These are phyloP conservation scores for Clostera curtula DNA, from an alignment of 2,888 invertebrate genomes.

Conservation along the genomic window DNA sequence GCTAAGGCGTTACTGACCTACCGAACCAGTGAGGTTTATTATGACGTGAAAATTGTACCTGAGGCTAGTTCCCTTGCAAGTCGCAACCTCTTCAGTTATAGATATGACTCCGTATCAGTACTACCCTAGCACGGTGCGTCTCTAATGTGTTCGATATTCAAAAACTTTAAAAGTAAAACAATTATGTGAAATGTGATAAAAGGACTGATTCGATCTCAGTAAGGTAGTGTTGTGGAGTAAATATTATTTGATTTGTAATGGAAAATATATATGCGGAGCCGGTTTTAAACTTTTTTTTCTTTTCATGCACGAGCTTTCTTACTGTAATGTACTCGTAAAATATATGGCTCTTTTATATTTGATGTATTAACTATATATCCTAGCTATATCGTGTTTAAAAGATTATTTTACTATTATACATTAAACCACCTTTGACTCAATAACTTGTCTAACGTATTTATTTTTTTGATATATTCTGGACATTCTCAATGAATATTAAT, in stretches of 20 bases:
- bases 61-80: slow-evolving; percentile 42
- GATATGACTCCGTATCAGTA: slow-evolving; percentile 39
- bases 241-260: slow-evolving; percentile 11
- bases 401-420: slow-evolving; percentile 15
- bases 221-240: slow-evolving; percentile 31
- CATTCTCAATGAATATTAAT: too few species aligned
- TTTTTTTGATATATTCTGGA: too few species aligned
- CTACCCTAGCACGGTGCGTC: slow-evolving; percentile 16
- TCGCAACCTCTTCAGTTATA: slow-evolving; percentile 46
- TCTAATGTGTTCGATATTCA: slow-evolving; percentile 12
- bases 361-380: not conserved
- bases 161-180: slow-evolving; percentile 29
- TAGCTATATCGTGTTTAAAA: slow-evolving; percentile 2
- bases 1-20: slow-evolving; percentile 19
- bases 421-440: too few species aligned
- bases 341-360: slow-evolving; percentile 10
- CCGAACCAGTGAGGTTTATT: slow-evolving; percentile 35
- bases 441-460: too few species aligned
- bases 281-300: slow-evolving; percentile 26
- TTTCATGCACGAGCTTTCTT: slow-evolving; percentile 32
- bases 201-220: slow-evolving; percentile 42
- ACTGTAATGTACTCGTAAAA: slow-evolving; percentile 29
- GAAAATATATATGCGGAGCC: slow-evolving; percentile 16
- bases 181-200: slow-evolving; percentile 50
- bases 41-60: slow-evolving; percentile 59